Percentiles rank a stretch among this genome's conserved stretches.
These are phyloP conservation scores for Drosophila pullipes DNA, from an alignment of 2,888 invertebrate species.

Conservation along the genomic window DNA sequence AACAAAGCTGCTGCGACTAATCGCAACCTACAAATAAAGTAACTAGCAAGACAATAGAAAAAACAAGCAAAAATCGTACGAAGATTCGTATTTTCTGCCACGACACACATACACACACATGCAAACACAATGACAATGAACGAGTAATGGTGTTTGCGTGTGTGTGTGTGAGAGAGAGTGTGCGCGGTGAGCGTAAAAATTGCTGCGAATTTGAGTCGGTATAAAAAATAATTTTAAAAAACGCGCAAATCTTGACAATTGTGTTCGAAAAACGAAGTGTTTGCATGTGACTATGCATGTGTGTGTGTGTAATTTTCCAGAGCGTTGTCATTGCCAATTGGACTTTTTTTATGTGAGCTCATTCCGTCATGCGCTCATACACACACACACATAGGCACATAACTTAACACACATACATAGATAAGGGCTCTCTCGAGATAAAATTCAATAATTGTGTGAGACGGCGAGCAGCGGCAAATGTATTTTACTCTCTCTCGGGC, in stretches of 20 bases:
- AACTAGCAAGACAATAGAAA: conserved; percentile 3
- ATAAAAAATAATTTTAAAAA: conserved; percentile 22
- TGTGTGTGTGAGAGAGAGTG: conserved; percentile 21
- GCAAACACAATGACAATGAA: conserved; percentile 51
- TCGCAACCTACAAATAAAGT: conserved; percentile 5
- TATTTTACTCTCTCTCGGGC: conserved; percentile 35
- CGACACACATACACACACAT: conserved; percentile 57
- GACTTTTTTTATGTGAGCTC: conserved; percentile 56
- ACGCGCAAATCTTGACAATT: conserved; percentile 39
- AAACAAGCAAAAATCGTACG: conserved; percentile 26
- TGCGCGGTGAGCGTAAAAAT: conserved; percentile 42
- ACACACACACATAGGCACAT: conserved; percentile 52
- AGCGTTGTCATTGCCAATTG: conserved; percentile 73
- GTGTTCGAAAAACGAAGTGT: conserved; percentile 47
- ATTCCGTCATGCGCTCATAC: conserved; percentile 73
- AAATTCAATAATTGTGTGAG: conserved; percentile 64
- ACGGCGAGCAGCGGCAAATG: conserved; percentile 32
- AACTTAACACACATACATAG: conserved; percentile 44
- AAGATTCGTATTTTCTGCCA: conserved; percentile 61
- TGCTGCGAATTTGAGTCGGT: conserved; percentile 24
- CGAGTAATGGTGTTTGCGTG: conserved; percentile 9
- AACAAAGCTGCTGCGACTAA: conserved; percentile 67
- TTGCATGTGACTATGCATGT: conserved; percentile 52
- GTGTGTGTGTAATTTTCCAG: conserved; percentile 68
- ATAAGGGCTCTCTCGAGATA: conserved; percentile 52